These are phyloP conservation scores for Melanotus villosus DNA, from an alignment of 2,888 invertebrate species.

Conservation along the genomic window DNA sequence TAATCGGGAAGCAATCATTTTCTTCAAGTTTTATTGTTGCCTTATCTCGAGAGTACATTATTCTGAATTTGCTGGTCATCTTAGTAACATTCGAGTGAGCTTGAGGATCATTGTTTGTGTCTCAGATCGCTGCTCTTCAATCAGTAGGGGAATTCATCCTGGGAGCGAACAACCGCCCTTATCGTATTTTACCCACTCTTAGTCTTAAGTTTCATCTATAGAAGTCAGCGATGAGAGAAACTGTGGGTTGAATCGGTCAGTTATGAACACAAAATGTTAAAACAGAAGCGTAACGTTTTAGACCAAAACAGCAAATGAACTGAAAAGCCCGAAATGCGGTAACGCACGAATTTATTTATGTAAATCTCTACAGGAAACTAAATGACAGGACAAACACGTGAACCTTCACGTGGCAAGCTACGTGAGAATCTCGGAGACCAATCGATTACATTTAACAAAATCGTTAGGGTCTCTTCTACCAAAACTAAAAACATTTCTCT, in stretches of 20 bases:
- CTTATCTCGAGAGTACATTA: conserved; percentile 38
- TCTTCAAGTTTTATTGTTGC: conserved; percentile 26
- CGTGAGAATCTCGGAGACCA: conserved; percentile 20
- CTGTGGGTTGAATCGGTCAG: background rate
- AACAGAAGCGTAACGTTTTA: background rate
- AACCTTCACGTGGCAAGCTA: conserved; percentile 36
- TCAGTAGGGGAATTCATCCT: conserved; percentile 35
- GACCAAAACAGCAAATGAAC: background rate
- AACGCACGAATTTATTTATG: background rate
- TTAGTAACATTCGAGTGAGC: conserved; percentile 38
- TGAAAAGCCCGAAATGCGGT: background rate
- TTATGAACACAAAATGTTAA: background rate
- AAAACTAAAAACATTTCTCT: too few species aligned
- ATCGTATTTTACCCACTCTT: conserved; percentile 40
- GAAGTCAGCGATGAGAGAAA: conserved; percentile 31
- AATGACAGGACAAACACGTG: conserved; percentile 28
- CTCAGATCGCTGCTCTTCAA: conserved; percentile 43
- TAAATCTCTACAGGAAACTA: background rate
- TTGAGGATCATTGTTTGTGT: conserved; percentile 42
- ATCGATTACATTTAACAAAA: background rate
- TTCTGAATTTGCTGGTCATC: conserved; percentile 45
- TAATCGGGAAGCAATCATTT: background rate
- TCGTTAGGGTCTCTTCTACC: too few species aligned
- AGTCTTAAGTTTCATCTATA: conserved; percentile 37
- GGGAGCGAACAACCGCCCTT: conserved; percentile 35